Conservation (phyloP, 2,797 vertebrate genomes). For the Furcifer pardalis region DNA sequence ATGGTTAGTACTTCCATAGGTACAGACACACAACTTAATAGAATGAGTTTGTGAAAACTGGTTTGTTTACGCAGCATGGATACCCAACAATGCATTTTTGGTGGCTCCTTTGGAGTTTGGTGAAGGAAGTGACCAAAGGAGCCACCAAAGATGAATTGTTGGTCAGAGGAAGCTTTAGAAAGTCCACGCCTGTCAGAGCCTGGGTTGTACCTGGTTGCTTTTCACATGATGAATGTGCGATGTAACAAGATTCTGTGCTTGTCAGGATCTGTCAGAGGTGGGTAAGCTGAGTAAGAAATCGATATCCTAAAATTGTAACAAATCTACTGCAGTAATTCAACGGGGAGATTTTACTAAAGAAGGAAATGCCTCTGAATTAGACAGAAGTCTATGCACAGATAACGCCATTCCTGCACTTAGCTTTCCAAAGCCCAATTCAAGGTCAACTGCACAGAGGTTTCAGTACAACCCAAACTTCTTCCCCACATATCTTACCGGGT, state of each 20-base stretch:
- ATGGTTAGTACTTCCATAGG: not conserved
- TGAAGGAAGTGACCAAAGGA: not conserved
- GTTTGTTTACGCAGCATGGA: not conserved
- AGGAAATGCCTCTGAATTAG: too few relatives aligned
- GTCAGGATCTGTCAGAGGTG: not conserved
- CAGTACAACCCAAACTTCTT: not conserved
- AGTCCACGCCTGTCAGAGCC: not conserved
- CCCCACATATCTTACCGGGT: not conserved
- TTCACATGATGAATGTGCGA: not conserved
- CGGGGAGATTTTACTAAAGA: too few relatives aligned
- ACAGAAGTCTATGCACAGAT: not conserved
- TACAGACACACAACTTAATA: not conserved
- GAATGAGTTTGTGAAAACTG: not conserved
- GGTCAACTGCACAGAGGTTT: not conserved
- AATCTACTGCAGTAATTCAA: too few relatives aligned
- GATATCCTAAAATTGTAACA: too few relatives aligned
- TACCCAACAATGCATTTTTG: not conserved
- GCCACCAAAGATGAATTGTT: not conserved
- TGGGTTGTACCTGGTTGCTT: not conserved
- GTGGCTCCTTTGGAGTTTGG: not conserved
- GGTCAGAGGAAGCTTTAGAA: not conserved
- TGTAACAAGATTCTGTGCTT: not conserved
- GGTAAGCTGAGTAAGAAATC: too few relatives aligned
- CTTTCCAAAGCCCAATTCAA: not conserved
- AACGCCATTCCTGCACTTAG: not conserved